Evolutionary conservation across 53 echinoderm and acorn worm genomes (phyloP).

Genomic region (Paracentrotus lividus): DNA sequence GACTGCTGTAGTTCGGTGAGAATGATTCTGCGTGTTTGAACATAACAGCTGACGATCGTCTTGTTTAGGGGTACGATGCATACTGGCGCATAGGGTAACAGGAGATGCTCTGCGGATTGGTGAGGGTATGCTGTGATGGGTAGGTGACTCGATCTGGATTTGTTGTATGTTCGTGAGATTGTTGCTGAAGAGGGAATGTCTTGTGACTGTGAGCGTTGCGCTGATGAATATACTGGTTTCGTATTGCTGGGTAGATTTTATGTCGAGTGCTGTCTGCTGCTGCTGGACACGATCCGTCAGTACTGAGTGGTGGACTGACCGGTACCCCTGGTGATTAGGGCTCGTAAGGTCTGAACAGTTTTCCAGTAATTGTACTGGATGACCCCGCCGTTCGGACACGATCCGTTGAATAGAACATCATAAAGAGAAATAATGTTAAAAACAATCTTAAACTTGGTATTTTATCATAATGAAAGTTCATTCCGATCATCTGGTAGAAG

Average conservation of each 20-base stretch:
- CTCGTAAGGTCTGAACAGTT: conserved; percentile 53
- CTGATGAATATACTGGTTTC: conserved; percentile 16
- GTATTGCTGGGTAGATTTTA: neutral
- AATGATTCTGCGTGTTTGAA: conserved; percentile 66
- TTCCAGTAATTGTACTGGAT: conserved; percentile 68
- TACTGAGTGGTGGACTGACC: conserved; percentile 76
- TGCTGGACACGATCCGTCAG: conserved; percentile 72
- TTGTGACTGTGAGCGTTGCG: conserved; percentile 61
- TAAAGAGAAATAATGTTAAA: neutral
- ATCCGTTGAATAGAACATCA: conserved; percentile 70
- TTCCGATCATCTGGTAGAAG: too few species aligned
- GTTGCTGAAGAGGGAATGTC: conserved; percentile 74
- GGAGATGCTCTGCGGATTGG: conserved; percentile 70
- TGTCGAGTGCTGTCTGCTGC: conserved; percentile 27
- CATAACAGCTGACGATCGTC: conserved; percentile 74
- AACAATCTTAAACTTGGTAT: neutral
- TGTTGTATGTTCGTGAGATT: conserved; percentile 37
- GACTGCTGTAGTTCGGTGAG: conserved; percentile 68
- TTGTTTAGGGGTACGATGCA: conserved; percentile 71
- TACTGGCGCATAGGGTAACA: conserved; percentile 71
- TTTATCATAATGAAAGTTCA: neutral
- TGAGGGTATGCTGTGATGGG: conserved; percentile 67
- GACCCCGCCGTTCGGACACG: conserved; percentile 79
- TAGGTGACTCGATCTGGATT: too few species aligned
- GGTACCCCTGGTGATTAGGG: conserved; percentile 58